Conservation (phyloP, 2,113 vertebrate genomes). For the Azemiops feae region DNA sequence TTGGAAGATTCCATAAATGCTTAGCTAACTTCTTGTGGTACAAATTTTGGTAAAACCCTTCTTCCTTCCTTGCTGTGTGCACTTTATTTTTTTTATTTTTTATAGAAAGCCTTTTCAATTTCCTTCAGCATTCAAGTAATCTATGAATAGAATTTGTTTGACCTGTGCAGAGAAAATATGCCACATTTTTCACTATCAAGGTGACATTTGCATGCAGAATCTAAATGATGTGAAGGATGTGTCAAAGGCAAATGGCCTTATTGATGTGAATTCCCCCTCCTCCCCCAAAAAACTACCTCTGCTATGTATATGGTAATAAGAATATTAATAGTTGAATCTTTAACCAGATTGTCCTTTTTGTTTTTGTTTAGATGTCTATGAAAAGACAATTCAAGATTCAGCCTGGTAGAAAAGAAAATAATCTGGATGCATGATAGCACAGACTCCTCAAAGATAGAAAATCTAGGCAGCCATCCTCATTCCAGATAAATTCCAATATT, state of each 20-base stretch:
- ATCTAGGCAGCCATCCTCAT: background rate
- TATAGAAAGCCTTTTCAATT: constrained; percentile 11
- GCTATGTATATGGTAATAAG: background rate
- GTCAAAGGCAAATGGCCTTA: constrained; percentile 24
- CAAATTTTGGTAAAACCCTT: background rate
- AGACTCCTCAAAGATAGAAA: background rate
- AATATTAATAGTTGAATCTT: background rate
- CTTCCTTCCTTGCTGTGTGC: background rate
- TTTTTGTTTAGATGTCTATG: background rate
- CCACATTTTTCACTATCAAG: constrained; percentile 20
- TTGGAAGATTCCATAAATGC: background rate
- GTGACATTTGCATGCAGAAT: constrained; percentile 24
- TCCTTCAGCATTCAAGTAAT: background rate
- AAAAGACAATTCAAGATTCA: background rate
- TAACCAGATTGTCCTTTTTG: background rate
- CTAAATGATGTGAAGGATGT: constrained; percentile 30
- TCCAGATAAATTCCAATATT: background rate
- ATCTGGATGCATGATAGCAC: background rate
- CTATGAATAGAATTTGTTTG: constrained; percentile 29
- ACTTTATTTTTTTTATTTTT: background rate
- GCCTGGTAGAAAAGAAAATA: background rate
- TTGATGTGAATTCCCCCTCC: background rate
- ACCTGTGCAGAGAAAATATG: constrained; percentile 17
- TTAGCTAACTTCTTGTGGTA: background rate
- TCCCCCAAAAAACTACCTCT: background rate